A percentile compares a stretch with the other conserved stretches of the same genome.
These are phyloP conservation scores for Drosophila watanabei DNA, from an alignment of 1,140 invertebrate genomes.

Conservation along the genomic window DNA sequence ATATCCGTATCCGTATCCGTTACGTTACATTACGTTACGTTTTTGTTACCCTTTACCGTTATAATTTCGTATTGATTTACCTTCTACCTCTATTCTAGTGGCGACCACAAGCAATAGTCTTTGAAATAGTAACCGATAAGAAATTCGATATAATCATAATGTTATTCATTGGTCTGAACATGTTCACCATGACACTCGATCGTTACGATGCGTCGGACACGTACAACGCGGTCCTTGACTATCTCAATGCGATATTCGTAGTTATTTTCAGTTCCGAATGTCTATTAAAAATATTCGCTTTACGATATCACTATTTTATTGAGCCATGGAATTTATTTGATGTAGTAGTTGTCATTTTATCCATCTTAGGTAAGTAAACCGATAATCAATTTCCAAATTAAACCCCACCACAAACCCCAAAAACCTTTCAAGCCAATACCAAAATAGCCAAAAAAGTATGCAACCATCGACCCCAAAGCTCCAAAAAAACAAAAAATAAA, in stretches of 20 bases:
- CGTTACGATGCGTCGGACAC: conserved; percentile 95
- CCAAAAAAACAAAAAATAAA: conserved; percentile 27
- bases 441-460: conserved; percentile 46
- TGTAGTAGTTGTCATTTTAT: conserved; percentile 99
- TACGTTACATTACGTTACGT: conserved; percentile 2
- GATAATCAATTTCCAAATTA: conserved; percentile 59
- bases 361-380: conserved; percentile 94
- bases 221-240: conserved; percentile 94
- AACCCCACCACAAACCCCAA: conserved; percentile 22
- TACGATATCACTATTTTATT: conserved; percentile 99
- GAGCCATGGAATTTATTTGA: conserved; percentile 99
- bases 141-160: conserved; percentile 99
- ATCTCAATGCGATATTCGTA: conserved; percentile 98
- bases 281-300: conserved; percentile 98
- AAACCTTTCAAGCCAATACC: conserved; percentile 20
- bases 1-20: conserved; percentile 13
- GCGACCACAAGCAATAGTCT: conserved; percentile 97
- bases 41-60: conserved; percentile 27
- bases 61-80: conserved; percentile 34
- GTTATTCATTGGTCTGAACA: conserved; percentile 99
- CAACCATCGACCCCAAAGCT: conserved; percentile 54
- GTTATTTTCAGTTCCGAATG: conserved; percentile 99
- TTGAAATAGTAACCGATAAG: conserved; percentile 98
- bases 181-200: conserved; percentile 99
- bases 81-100: conserved; percentile 89